These are phyloP conservation scores for Alcis repandata DNA, from an alignment of 2,888 invertebrate species.

Conservation along the genomic window DNA sequence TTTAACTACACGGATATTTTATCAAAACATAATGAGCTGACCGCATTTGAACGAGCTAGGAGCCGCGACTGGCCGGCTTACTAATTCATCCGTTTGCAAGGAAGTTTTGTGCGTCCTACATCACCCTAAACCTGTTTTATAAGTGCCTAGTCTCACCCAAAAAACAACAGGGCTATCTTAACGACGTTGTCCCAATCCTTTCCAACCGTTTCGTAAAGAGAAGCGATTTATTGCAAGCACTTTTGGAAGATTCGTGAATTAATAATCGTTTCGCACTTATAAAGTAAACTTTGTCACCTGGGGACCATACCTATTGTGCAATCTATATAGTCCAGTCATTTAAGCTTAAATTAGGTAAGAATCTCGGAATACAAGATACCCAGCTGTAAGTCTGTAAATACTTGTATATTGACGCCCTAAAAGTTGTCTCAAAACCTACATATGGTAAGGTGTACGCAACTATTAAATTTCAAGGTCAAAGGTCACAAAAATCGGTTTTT, in stretches of 20 bases:
- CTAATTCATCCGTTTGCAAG: not conserved
- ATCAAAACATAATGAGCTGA: not conserved
- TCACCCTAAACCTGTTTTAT: not conserved
- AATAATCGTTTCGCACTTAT: conserved; percentile 14
- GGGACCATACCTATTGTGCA: not conserved
- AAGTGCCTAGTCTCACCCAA: not conserved
- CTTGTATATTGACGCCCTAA: no score
- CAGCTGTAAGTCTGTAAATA: no score
- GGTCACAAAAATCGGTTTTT: no score
- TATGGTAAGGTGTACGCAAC: no score
- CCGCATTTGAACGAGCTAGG: no score
- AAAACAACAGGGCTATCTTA: not conserved
- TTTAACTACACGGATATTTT: not conserved
- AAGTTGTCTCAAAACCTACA: no score
- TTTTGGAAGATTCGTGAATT: conserved; percentile 12
- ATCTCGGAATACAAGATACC: no score
- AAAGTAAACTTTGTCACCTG: conserved; percentile 9
- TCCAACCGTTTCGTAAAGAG: conserved; percentile 5
- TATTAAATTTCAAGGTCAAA: no score
- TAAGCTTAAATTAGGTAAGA: no score
- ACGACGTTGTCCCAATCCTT: not conserved
- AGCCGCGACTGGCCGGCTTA: no score
- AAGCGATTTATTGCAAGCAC: conserved; percentile 3
- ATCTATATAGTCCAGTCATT: no score
- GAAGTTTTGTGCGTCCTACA: not conserved